Percentiles rank a stretch among this genome's conserved stretches.
Evolutionary conservation across 2,888 invertebrate species (phyloP).

Genomic region (Melipona bicolor): DNA sequence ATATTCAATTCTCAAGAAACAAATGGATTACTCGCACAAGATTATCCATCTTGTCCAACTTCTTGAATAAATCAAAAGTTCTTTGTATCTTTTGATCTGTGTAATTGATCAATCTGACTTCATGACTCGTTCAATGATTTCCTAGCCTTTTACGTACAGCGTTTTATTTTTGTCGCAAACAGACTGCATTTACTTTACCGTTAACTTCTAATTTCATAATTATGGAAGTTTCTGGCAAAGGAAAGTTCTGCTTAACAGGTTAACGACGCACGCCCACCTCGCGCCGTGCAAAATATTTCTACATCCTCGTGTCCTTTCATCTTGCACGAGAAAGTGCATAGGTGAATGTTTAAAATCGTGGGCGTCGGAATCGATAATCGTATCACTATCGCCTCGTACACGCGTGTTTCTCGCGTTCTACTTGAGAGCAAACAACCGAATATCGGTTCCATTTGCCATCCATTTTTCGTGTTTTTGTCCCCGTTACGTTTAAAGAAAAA

Average conservation of each 20-base stretch:
- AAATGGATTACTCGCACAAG: not conserved
- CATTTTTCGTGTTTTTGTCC: not conserved
- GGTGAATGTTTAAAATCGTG: not conserved
- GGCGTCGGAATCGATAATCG: constrained; percentile 23
- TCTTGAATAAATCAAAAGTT: no score
- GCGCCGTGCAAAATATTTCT: not conserved
- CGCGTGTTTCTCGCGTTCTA: not conserved
- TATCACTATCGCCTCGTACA: not conserved
- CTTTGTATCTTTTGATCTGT: no score
- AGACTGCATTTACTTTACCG: no score
- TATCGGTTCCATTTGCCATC: not conserved
- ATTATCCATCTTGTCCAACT: not conserved
- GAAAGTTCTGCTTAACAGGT: not conserved
- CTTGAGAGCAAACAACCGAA: no score
- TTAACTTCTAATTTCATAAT: no score
- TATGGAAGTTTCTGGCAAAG: no score
- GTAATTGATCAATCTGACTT: no score
- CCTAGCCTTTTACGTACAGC: no score
- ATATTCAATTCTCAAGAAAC: not conserved
- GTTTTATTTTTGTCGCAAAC: no score
- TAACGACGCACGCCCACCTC: not conserved
- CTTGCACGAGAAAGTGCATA: not conserved
- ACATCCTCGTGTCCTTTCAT: not conserved
- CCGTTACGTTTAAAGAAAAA: not conserved
- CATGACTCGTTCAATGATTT: no score